phyloP scores from a whole-genome alignment of 1,140 invertebrate species.

The Formica selysi region DNA sequence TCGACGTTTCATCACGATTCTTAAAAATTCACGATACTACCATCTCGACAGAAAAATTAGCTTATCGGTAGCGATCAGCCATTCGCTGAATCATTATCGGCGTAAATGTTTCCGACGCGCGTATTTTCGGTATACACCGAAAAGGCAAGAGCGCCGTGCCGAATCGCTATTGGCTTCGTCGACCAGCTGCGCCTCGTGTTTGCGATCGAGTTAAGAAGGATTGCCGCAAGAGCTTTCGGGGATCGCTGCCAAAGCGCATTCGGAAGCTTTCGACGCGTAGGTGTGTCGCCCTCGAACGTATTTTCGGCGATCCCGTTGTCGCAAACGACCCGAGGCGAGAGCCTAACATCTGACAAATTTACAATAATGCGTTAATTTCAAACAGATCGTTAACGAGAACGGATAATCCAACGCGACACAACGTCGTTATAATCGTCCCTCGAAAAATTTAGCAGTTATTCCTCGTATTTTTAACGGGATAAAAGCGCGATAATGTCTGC shows the following conservation, averaged over 20 bases:
- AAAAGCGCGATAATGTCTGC: background rate
- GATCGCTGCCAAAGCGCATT: constrained; percentile 63
- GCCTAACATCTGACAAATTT: too few relatives aligned
- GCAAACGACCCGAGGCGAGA: too few relatives aligned
- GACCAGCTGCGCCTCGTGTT: constrained; percentile 45
- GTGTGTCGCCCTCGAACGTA: constrained; percentile 35
- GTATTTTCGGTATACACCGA: constrained; percentile 60
- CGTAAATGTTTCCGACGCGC: constrained; percentile 32
- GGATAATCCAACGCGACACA: background rate
- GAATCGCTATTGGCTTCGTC: constrained; percentile 63
- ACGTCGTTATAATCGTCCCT: background rate
- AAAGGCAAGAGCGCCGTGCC: constrained; percentile 67
- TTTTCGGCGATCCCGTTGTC: constrained; percentile 43
- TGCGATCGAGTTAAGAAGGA: constrained; percentile 65
- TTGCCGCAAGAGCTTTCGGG: constrained; percentile 48
- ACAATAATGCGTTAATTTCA: background rate
- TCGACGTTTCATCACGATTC: background rate
- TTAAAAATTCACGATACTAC: background rate
- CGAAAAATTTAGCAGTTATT: background rate
- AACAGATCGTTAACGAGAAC: background rate
- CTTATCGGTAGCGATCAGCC: constrained; percentile 13
- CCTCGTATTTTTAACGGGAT: background rate
- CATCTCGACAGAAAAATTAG: background rate
- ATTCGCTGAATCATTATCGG: constrained; percentile 5
- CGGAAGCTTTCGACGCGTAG: constrained; percentile 36